Conservation (phyloP, 2,797 vertebrate genomes). For the Amblyraja radiata region DNA sequence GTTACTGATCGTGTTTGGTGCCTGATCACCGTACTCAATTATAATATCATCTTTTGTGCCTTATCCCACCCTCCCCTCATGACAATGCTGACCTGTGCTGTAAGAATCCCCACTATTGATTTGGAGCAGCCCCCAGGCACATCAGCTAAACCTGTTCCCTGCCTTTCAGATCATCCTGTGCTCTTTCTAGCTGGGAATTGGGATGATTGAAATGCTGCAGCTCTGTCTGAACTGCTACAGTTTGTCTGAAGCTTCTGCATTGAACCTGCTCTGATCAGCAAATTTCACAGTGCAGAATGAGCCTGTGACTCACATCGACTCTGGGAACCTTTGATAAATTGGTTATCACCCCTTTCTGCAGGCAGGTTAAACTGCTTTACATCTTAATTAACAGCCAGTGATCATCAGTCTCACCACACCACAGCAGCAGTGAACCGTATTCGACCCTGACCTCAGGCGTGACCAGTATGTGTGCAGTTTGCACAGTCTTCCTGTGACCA, state of each 20-base stretch:
- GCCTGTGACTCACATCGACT: too few species aligned
- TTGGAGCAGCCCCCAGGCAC: not conserved
- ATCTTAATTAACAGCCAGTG: constrained; percentile 2
- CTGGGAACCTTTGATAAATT: too few species aligned
- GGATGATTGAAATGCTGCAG: not conserved
- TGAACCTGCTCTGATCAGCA: not conserved
- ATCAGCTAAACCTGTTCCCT: not conserved
- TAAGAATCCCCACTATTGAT: not conserved
- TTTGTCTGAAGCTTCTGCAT: not conserved
- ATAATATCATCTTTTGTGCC: not conserved
- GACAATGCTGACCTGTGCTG: not conserved
- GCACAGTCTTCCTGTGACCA: too few species aligned
- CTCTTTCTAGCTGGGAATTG: not conserved
- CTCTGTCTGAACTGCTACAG: not conserved
- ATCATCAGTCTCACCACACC: not conserved
- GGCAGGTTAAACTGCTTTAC: not conserved
- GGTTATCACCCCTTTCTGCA: not conserved
- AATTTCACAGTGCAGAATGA: not conserved
- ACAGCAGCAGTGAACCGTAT: too few species aligned
- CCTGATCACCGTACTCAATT: too few species aligned
- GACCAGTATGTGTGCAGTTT: too few species aligned
- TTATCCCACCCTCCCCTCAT: not conserved
- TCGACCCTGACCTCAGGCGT: too few species aligned
- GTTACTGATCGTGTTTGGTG: too few species aligned
- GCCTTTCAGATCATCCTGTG: not conserved